phyloP scores from a whole-genome alignment of 2,888 invertebrate species.

The Drosophila colorata region DNA sequence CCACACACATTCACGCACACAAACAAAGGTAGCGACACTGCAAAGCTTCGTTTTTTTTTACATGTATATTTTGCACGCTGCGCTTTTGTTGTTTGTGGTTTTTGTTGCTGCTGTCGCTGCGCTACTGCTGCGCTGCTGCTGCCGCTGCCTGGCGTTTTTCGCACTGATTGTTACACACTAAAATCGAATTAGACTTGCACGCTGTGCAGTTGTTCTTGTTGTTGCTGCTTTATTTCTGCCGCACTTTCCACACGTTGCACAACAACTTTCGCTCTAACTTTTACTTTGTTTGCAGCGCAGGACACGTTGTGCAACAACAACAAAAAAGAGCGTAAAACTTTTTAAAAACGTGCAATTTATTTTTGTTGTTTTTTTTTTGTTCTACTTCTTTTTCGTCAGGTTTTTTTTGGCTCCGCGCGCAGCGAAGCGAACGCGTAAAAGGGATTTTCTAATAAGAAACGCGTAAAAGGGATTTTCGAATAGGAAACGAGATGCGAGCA shows the following conservation, averaged over 20 bases:
- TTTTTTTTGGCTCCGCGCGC: constrained; percentile 21
- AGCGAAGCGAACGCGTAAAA: constrained; percentile 56
- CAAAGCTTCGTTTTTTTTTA: constrained; percentile 39
- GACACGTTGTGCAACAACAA: constrained; percentile 39
- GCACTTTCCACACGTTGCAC: constrained; percentile 61
- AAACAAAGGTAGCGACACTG: constrained; percentile 9
- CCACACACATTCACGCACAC: constrained; percentile 14
- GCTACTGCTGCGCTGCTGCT: constrained; percentile 27
- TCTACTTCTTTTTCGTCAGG: constrained; percentile 11
- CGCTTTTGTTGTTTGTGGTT: constrained; percentile 47
- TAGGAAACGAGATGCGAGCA: constrained; percentile 31
- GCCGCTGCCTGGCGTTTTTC: constrained; percentile 54
- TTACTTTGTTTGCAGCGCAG: constrained; percentile 73
- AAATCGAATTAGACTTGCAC: constrained; percentile 80
- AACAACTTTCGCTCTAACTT: constrained; percentile 74
- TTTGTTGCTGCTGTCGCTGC: constrained; percentile 23
- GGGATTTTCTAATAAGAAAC: constrained; percentile 64
- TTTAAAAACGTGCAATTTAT: constrained; percentile 57
- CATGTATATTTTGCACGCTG: constrained; percentile 24
- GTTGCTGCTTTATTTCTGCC: constrained; percentile 46
- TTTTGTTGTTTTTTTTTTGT: constrained; percentile 14
- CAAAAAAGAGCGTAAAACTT: constrained; percentile 43
- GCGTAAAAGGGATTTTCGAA: constrained; percentile 12
- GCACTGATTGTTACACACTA: constrained; percentile 77
- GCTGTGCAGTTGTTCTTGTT: constrained; percentile 36